Base-by-base conservation (phyloP, 2,888 invertebrate species). In the Synergus japonicus region DNA sequence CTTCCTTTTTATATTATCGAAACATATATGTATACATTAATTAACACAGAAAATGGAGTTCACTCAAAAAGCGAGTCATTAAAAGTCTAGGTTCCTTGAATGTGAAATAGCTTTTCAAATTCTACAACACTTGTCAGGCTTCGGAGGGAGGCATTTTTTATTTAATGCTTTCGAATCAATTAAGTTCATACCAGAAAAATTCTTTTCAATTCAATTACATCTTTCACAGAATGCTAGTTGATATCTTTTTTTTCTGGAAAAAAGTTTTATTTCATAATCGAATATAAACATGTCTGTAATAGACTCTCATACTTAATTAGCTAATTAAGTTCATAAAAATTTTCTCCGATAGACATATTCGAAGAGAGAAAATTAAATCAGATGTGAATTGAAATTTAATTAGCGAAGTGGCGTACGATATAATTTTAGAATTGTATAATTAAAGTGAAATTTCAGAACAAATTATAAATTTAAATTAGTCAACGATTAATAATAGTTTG, bases 111-210 rank as follows among this genome's bases (percentile, higher is more conserved):
- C 73, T 54, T 73, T 73, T 73, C 54, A 73, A 73, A 54, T 73
- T 73, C 44, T 43, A 22, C 73, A 73, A 54, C 54, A 73, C 54
- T 73, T 73, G 54, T 18, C 73, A 49, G n/a, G n/a, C 49, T 73
- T n/a, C 37, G n/a, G n/a, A 54, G 54, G 73, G 73, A 73, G 37
- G 54, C 54, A 54, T 73, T 54, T 73, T 73, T 73, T 73, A 73
- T 73, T 73, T 73, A 54, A 73, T 73, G 73, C 54, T 54, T 73
- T 73, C 54, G 54, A 73, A 73, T 73, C 73, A 73, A 73, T 73
- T 73, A 54, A 49, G 54, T 73, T 73, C 29, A 73, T n/a, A n/a
- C 29, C 29, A 73, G 73, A 73, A 73, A 73, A 18, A n/a, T 54
- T 54, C 73, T 73, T 73, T 73, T 73, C 73, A 73, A 73, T 49